Base-by-base conservation (phyloP, 2,113 vertebrate genomes). In the Cochlearius cochlearius region DNA sequence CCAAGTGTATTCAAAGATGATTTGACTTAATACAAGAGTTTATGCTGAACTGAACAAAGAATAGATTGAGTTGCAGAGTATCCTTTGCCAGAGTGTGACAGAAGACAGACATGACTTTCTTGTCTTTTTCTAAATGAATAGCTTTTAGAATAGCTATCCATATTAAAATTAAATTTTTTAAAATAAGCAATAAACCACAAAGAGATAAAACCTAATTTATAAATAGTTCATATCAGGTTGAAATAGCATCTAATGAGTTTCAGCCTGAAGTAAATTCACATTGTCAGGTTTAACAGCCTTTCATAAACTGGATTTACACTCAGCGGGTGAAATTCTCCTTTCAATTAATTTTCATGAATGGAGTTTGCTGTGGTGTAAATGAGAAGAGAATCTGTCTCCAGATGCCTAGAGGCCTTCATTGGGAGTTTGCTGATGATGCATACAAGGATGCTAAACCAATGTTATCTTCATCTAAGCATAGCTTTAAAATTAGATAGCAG, bases 401-500 rank as follows among this genome's bases (percentile, higher is more conserved):
- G 49, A 66, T 89, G 94, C 68, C 92, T 76, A 1, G 38, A 91
- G 92, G 86, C 71, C 64, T 66, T 96, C 89, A 56, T 50, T 90
- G 60, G 19, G 58, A 92, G 83, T 94, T 92, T 91, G 92, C 87
- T 96, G 93, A 76, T 94, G 89, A 55, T 86, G 93, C 95, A 69
- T 63, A 39, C 21, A 69, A 62, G 41, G 47, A 62, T 58, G 43
- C 47, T 77, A 88, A 96, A 94, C 50, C 84, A 96, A 81, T 80
- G 76, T 85, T 90, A 55, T 91, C 71, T 84, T 86, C 91, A 92
- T 95, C 69, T 94, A 86, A 94, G 69, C 79, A 79, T 56, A 72
- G n/a, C 79, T 58, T 96, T 73, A 81, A 93, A 96, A 95, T 96
- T 90, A 96, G 75, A 94, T 79, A 45, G 91, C 73, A 79, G 38